Evolutionary conservation across 1,140 invertebrate genomes (phyloP).

Genomic region (Drosophila triauraria): DNA sequence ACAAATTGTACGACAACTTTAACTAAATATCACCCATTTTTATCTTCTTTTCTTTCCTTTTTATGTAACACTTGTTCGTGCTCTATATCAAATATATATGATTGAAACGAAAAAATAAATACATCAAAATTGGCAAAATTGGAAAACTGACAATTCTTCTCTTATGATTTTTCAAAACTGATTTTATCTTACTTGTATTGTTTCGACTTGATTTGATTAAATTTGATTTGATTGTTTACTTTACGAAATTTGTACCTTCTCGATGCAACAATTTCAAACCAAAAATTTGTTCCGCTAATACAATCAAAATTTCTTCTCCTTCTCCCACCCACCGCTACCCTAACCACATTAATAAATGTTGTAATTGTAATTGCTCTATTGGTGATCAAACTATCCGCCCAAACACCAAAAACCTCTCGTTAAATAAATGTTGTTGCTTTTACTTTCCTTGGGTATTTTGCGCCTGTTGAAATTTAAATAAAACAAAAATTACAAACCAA

Average conservation of each 20-base stretch:
- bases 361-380: constrained; percentile 80
- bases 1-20: constrained; percentile 72
- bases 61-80: constrained; percentile 83
- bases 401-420: constrained; percentile 68
- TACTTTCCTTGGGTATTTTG: constrained; percentile 71
- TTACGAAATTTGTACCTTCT: constrained; percentile 39
- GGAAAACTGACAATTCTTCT: constrained; percentile 78
- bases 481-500: constrained; percentile 38
- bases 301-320: constrained; percentile 54
- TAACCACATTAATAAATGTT: constrained; percentile 78
- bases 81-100: constrained; percentile 80
- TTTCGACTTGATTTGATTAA: constrained; percentile 30
- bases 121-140: constrained; percentile 83
- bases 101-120: constrained; percentile 55
- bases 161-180: constrained; percentile 48
- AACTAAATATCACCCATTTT: constrained; percentile 84
- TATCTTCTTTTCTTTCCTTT: constrained; percentile 85
- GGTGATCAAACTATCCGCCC: constrained; percentile 67
- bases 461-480: constrained; percentile 70
- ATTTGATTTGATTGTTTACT: constrained; percentile 38
- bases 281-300: constrained; percentile 51
- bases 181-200: constrained; percentile 49
- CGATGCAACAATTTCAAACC: constrained; percentile 56
- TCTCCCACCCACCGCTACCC: constrained; percentile 38
- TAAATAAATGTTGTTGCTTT: constrained; percentile 82